Evolutionary conservation across 2,888 invertebrate genomes (phyloP), one percentile per base, ranked within the genome.

Genomic region (Brachycybe producta): DNA sequence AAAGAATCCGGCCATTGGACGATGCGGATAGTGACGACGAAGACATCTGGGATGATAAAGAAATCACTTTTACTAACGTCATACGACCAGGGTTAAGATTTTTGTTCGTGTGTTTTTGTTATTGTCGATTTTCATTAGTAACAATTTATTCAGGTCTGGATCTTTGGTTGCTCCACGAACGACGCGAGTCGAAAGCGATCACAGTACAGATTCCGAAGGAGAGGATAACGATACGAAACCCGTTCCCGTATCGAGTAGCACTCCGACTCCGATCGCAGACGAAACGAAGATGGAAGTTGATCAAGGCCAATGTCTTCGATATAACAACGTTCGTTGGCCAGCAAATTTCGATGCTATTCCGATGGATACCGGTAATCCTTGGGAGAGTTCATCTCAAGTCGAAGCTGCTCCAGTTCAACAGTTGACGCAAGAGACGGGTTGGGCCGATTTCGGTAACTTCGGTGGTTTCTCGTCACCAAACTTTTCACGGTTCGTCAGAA

Each of bases 1-100:
- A 67, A 52, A 58, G 64, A 38, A 62, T 66, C 30, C 65, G 64
- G 52, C 65, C 63, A 52, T 66, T 67, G 57, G 65, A 65, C 55
- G 65, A 64, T 50, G 60, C 63, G 26, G 67, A 67, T 52, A 65
- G 65, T 54, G 70, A 70, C 57, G 70, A 70, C 57, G 68, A 67
- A 49, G 66, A 67, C 50, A 61, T 67, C 21, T 68, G 67, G 67
- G 64, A 64, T 47, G 66, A 66, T 44, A 66, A 56, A 46, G 63
- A 65, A 36, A 60, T 67, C 23, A 62, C 64, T 2, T 61, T 60
- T 39, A 40, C 50, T 2, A 47, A 50, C 11, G 51, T 51, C 44
- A 24, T 24, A 24, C 24, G 41, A 43, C 34, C 35, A 13, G 28
- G 42, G 48, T 43, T 24, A 13, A 32, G 42, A 43, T 43, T 24